Evolutionary conservation across 2,888 invertebrate species (phyloP).

Genomic region (Yponomeuta plumbellus): DNA sequence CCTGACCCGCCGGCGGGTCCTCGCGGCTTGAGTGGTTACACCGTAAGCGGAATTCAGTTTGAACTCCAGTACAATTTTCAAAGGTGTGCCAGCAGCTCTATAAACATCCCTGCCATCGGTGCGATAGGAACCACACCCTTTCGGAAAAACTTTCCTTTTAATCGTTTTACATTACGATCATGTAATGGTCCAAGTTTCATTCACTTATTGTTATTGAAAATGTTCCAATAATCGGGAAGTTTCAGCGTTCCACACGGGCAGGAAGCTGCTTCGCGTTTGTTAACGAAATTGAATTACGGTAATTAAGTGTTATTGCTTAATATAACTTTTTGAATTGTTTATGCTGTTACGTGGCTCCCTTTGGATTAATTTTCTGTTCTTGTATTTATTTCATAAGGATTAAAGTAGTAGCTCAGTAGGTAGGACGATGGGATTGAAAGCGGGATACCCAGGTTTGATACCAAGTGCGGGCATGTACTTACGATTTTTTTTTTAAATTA

Average conservation of each 20-base stretch:
- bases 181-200: conserved; percentile 57
- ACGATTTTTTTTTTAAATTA: too few species aligned
- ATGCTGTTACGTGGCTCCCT: neutral
- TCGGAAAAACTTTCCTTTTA: conserved; percentile 68
- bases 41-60: neutral
- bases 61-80: neutral
- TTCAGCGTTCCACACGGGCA: neutral
- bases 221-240: conserved; percentile 35
- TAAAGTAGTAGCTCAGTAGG: too few species aligned
- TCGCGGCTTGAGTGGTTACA: too few species aligned
- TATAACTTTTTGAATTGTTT: neutral
- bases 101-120: conserved; percentile 25
- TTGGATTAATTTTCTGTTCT: too few species aligned
- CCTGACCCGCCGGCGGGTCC: too few species aligned
- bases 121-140: conserved; percentile 47
- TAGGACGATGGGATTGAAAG: too few species aligned
- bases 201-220: conserved; percentile 47
- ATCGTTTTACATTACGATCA: conserved; percentile 65
- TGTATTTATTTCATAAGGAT: too few species aligned
- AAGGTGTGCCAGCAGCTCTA: conserved; percentile 40
- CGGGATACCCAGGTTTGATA: too few species aligned
- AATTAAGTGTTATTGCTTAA: neutral
- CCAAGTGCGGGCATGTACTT: too few species aligned
- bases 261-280: neutral
- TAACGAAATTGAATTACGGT: neutral